phyloP scores from a whole-genome alignment of 2,888 invertebrate species.

The Gibbula magus region DNA sequence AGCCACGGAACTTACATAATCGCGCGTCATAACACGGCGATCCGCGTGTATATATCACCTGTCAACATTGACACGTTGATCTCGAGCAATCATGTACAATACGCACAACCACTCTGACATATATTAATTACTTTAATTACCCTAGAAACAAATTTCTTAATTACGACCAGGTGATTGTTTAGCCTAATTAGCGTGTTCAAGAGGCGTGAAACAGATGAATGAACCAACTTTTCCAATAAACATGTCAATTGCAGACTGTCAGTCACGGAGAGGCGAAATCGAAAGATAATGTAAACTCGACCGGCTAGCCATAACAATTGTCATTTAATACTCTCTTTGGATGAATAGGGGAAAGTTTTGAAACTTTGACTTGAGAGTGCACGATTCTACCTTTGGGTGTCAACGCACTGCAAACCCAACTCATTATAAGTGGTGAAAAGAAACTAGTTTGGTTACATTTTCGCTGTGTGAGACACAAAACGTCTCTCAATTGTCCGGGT shows the following conservation, averaged over 20 bases:
- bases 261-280: too few species aligned
- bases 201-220: neutral
- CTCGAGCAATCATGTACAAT: too few species aligned
- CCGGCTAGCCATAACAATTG: neutral
- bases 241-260: neutral
- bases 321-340: neutral
- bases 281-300: too few species aligned
- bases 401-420: neutral
- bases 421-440: neutral
- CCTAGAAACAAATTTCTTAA: neutral
- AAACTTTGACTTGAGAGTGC: neutral
- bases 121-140: conserved; percentile 1
- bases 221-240: neutral
- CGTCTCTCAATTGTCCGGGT: neutral
- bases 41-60: too few species aligned
- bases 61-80: too few species aligned
- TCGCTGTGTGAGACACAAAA: neutral
- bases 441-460: conserved; percentile 21
- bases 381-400: neutral
- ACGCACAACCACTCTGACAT: neutral
- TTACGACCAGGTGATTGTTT: neutral
- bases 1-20: too few species aligned
- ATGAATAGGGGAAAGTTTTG: neutral
- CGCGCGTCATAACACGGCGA: too few species aligned
- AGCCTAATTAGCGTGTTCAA: neutral